Evolutionary conservation across 2,113 vertebrate genomes (phyloP), one percentile per base, ranked within the genome.

Genomic region (Puntigrus tetrazona): DNA sequence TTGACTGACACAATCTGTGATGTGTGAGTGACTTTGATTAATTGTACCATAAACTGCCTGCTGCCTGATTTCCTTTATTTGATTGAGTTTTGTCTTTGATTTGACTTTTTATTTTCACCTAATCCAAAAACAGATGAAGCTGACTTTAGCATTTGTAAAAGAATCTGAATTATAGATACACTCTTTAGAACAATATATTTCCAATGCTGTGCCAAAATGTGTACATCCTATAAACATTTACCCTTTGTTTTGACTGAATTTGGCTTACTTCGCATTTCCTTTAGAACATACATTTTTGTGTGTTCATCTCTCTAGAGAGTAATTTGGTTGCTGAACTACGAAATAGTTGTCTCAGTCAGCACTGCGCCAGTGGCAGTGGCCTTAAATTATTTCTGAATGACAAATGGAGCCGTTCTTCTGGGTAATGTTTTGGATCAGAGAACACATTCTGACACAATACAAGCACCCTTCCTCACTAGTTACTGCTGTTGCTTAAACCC

Each of bases 401-500:
- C 16, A 72, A 38, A 59, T 18, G n/a, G 22, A 47, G 25, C 27
- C 8, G 3, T 67, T 80, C 7, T 8, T 80, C 18, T 67, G 38
- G 74, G 52, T 82, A 85, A 80, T 85, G 86, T 85, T 81, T 14
- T 79, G 55, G 67, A 61, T 78, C 50, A 52, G 38, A 25, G 61
- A 84, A 31, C 78, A 85, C 67, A 72, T 85, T 87, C 80, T 87
- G 80, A 69, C 67, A 36, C 9, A 13, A 45, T 45, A n/a, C 63
- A 43, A 76, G 25, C 18, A 27, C 69, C 38, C 36, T 72, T 45
- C 67, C 31, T 36, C 76, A 6, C 52, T 86, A 88, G 88, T 96
- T 94, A 96, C 86, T 86, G 90, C 41, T 93, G 82, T 94, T 93
- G 89, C 94, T 96, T 95, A 94, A 94, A 95, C 94, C 77, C 81